A percentile compares a stretch with the other conserved stretches of the same genome.
These are phyloP conservation scores for Bilobella aurantiaca DNA, from an alignment of 1,140 invertebrate genomes.

Conservation along the genomic window DNA sequence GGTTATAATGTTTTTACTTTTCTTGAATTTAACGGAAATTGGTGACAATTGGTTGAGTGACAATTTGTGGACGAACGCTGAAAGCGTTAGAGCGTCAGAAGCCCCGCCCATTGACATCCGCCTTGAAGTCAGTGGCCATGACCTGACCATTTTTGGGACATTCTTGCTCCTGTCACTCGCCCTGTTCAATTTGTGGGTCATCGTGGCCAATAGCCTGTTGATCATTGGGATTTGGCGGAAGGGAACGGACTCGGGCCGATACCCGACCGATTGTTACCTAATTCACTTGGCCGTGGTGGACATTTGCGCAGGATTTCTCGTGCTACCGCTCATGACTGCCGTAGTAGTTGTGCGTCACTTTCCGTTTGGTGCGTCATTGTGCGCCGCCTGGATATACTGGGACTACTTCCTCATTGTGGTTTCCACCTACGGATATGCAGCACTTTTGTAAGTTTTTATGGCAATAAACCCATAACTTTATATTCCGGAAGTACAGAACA, in stretches of 20 bases:
- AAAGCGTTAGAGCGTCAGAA: not conserved
- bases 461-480: too few relatives aligned
- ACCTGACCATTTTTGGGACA: not conserved
- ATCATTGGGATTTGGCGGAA: not conserved
- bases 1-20: too few relatives aligned
- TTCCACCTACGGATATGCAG: constrained; percentile 17
- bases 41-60: too few relatives aligned
- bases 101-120: not conserved
- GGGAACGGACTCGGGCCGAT: not conserved
- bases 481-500: too few relatives aligned
- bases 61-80: not conserved
- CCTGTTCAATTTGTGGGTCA: not conserved
- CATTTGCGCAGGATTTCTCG: constrained; percentile 22
- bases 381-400: constrained; percentile 28
- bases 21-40: too few relatives aligned
- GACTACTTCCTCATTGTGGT: constrained; percentile 31
- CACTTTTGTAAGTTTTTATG: constrained; percentile 27
- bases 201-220: not conserved
- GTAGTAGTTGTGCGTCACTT: constrained; percentile 27
- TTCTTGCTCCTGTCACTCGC: not conserved
- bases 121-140: not conserved
- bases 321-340: constrained; percentile 29
- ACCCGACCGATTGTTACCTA: constrained; percentile 23
- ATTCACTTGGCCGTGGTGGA: constrained; percentile 23
- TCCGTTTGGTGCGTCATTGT: constrained; percentile 18